These are phyloP conservation scores for Muntiacus reevesi DNA, from an alignment of 2,113 vertebrate genomes.

Conservation along the genomic window DNA sequence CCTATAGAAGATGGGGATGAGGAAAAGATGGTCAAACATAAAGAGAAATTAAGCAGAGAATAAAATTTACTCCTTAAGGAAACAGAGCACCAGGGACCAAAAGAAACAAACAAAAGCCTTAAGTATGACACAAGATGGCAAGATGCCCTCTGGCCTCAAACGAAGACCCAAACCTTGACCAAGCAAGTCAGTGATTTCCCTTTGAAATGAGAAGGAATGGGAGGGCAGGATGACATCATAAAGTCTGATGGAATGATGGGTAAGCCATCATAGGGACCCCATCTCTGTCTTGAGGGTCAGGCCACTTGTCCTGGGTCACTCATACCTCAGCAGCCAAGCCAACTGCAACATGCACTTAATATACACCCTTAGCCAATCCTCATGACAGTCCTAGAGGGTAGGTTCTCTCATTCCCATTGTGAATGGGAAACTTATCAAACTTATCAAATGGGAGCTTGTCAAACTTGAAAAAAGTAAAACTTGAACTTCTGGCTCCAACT, in stretches of 20 bases:
- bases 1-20: not conserved
- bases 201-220: not conserved
- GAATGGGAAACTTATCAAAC: not conserved
- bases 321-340: not conserved
- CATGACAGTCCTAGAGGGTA: fast-evolving
- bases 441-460: not conserved
- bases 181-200: not conserved
- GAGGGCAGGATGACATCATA: not conserved
- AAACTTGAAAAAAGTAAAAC: not conserved
- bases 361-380: not conserved
- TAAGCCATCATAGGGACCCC: not conserved
- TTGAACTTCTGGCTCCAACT: not conserved
- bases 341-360: not conserved
- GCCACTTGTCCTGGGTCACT: not conserved
- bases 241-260: not conserved
- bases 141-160: not conserved
- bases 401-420: not conserved
- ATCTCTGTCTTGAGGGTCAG: not conserved
- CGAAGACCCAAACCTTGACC: not conserved
- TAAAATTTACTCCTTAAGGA: not conserved
- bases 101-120: not conserved
- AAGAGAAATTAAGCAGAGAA: not conserved
- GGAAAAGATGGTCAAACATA: not conserved
- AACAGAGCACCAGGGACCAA: not conserved
- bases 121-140: not conserved